Percentiles rank a stretch among this genome's conserved stretches.
Conservation (phyloP, 92 coral and sea anemone genomes). For the Porites evermanni region DNA sequence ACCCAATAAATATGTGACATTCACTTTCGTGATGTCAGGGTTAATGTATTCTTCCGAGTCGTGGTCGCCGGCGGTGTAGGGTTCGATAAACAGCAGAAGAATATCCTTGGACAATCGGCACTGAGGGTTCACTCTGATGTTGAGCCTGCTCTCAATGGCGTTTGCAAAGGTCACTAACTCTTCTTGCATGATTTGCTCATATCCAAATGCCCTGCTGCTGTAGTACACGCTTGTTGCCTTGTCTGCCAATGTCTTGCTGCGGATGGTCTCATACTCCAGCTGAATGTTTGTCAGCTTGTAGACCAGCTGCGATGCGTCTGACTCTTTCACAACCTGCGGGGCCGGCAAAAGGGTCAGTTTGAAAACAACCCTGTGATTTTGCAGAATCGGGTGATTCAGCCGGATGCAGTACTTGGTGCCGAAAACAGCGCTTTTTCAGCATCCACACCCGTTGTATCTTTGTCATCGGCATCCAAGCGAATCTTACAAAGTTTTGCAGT, state of each 20-base stretch:
- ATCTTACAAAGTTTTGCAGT: neutral
- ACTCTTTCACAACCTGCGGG: constrained; percentile 5
- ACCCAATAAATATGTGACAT: neutral
- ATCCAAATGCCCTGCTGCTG: neutral
- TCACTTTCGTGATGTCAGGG: constrained; percentile 36
- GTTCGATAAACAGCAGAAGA: constrained; percentile 26
- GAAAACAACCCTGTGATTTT: constrained; percentile 9
- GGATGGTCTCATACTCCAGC: no score
- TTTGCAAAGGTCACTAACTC: neutral
- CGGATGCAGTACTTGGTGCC: constrained; percentile 16
- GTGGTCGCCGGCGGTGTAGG: constrained; percentile 2
- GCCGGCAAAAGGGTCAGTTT: constrained; percentile 12
- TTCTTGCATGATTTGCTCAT: constrained; percentile 2
- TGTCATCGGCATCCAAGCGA: neutral
- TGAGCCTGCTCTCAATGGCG: neutral
- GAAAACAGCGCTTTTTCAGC: neutral
- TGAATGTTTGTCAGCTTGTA: no score
- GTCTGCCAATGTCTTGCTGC: no score
- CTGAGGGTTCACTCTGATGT: constrained; percentile 8
- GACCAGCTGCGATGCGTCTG: neutral
- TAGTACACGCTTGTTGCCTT: no score
- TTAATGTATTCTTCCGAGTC: constrained; percentile 34
- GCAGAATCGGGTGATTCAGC: neutral
- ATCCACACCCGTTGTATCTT: neutral
- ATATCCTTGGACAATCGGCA: neutral